These are phyloP conservation scores for Molorchus minor DNA, from an alignment of 2,888 invertebrate genomes.

Conservation along the genomic window DNA sequence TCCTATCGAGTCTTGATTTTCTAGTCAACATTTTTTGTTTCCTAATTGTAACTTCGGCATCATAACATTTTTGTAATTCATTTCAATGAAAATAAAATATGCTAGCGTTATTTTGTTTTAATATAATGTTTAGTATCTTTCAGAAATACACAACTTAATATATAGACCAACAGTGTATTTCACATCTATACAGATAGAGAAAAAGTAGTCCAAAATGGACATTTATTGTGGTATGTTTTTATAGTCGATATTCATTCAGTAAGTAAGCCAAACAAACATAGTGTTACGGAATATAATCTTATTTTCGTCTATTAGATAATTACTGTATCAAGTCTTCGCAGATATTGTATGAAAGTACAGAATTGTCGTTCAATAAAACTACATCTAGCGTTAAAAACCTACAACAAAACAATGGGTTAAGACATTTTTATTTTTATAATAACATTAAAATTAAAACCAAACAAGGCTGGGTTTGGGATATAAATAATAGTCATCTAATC, in stretches of 20 bases:
- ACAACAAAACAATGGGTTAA: too few species aligned
- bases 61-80: conserved; percentile 53
- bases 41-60: conserved; percentile 47
- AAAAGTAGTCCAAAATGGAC: conserved; percentile 65
- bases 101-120: conserved; percentile 41
- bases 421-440: too few species aligned
- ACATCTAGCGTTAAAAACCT: too few species aligned
- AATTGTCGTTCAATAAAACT: too few species aligned
- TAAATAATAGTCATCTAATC: too few species aligned
- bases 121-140: conserved; percentile 40
- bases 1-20: conserved; percentile 48
- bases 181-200: conserved; percentile 58
- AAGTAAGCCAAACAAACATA: conserved; percentile 29
- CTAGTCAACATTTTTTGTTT: conserved; percentile 51
- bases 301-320: too few species aligned
- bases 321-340: too few species aligned
- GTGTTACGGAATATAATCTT: too few species aligned
- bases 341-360: too few species aligned
- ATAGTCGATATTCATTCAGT: conserved; percentile 30
- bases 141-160: conserved; percentile 35
- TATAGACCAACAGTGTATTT: conserved; percentile 47
- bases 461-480: too few species aligned
- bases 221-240: conserved; percentile 39
- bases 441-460: too few species aligned
- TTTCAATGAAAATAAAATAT: conserved; percentile 53